A percentile compares a stretch with the other conserved stretches of the same genome.
Conservation (phyloP, 2,888 invertebrate genomes). For the Anthophora plumipes region DNA sequence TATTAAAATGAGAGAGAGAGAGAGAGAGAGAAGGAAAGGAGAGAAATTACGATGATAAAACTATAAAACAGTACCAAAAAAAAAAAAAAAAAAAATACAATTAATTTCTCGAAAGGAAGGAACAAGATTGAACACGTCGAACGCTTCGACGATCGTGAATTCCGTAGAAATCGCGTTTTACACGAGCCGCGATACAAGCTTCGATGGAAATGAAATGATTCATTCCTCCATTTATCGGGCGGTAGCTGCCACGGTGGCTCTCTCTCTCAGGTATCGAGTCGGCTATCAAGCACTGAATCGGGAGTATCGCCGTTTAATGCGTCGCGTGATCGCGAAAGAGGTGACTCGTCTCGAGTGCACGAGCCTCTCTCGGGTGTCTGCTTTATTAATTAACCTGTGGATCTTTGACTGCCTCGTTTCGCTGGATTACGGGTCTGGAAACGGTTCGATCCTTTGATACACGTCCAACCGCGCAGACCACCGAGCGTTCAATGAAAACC, state of each 20-base stretch:
- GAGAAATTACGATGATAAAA: too few relatives aligned
- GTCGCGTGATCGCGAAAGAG: constrained; percentile 26
- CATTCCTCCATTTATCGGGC: constrained; percentile 23
- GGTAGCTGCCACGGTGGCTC: neutral
- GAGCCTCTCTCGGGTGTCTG: constrained; percentile 30
- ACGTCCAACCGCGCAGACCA: neutral
- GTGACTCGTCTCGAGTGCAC: constrained; percentile 25
- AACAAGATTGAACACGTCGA: too few relatives aligned
- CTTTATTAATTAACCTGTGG: constrained; percentile 52
- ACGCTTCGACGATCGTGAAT: neutral
- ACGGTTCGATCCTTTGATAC: constrained; percentile 11
- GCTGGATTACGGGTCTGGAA: constrained; percentile 3
- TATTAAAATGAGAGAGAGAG: too few relatives aligned
- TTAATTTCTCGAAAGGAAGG: neutral
- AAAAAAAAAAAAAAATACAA: neutral
- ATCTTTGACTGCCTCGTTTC: constrained; percentile 24
- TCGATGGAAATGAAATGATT: constrained; percentile 22
- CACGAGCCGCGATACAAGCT: neutral
- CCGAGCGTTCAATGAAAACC: too few relatives aligned
- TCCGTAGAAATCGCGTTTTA: neutral
- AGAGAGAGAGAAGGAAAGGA: too few relatives aligned
- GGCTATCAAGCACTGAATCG: constrained; percentile 55
- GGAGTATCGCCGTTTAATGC: constrained; percentile 42
- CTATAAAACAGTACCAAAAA: neutral
- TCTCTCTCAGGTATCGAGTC: constrained; percentile 3